phyloP scores from a whole-genome alignment of 1,140 invertebrate genomes.

The Trichoplusia ni region DNA sequence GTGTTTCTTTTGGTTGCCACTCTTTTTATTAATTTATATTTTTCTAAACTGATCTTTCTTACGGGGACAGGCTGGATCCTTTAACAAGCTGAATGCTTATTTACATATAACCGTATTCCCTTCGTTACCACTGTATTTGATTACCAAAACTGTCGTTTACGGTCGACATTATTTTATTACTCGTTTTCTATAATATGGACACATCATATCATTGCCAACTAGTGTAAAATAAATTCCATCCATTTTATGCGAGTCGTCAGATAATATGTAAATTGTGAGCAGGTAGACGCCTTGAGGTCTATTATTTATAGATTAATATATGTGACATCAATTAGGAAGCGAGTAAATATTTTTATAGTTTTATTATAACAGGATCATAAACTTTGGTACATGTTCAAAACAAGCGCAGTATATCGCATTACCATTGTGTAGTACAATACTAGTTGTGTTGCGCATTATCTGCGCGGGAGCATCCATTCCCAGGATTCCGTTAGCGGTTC shows the following conservation, averaged over 20 bases:
- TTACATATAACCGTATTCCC: constrained; percentile 64
- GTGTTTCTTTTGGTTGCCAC: constrained; percentile 53
- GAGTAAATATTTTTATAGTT: background rate
- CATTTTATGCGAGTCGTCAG: constrained; percentile 36
- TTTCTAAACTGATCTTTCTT: no score
- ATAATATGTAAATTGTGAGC: background rate
- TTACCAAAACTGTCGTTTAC: no score
- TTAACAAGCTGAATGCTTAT: constrained; percentile 37
- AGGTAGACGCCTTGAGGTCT: background rate
- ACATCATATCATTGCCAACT: no score
- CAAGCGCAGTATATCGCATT: constrained; percentile 55
- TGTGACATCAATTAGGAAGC: background rate
- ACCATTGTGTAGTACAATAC: constrained; percentile 53
- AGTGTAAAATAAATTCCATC: no score
- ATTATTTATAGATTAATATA: background rate
- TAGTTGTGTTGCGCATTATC: constrained; percentile 44
- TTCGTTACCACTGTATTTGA: no score
- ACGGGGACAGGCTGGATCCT: no score
- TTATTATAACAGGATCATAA: constrained; percentile 1
- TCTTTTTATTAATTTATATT: constrained; percentile 71
- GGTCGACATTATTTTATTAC: no score
- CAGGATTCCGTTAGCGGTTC: constrained; percentile 73
- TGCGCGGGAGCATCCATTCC: constrained; percentile 58
- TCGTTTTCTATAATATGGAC: no score
- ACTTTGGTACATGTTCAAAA: constrained; percentile 10